Evolutionary conservation across 2,888 invertebrate genomes (phyloP).

Genomic region (Perithous albicinctus): DNA sequence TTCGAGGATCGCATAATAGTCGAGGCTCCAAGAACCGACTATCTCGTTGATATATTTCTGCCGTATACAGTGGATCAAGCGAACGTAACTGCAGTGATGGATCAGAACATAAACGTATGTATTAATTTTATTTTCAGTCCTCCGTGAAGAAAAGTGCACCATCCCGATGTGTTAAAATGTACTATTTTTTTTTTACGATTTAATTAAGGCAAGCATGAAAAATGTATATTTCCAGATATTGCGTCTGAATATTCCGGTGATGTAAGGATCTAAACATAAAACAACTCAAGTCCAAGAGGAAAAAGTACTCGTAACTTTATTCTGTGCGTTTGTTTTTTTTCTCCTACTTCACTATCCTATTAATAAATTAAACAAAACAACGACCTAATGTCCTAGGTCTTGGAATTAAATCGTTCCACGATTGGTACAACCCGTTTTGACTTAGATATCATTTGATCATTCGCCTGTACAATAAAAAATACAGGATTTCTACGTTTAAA

Average conservation of each 20-base stretch:
- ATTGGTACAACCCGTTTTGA: slow-evolving; percentile 50
- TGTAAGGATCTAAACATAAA: slow-evolving; percentile 44
- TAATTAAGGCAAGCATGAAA: not conserved
- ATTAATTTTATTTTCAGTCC: too few relatives aligned
- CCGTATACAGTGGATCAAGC: slow-evolving; percentile 89
- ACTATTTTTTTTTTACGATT: too few relatives aligned
- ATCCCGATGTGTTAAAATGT: too few relatives aligned
- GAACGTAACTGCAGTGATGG: slow-evolving; percentile 85
- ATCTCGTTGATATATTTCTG: slow-evolving; percentile 89
- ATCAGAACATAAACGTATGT: slow-evolving; percentile 86
- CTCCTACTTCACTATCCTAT: slow-evolving; percentile 25
- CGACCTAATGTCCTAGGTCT: slow-evolving; percentile 30
- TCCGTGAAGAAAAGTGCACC: too few relatives aligned
- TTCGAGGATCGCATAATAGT: slow-evolving; percentile 92
- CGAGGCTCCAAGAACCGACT: slow-evolving; percentile 87
- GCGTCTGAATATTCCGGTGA: slow-evolving; percentile 77
- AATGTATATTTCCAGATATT: slow-evolving; percentile 77
- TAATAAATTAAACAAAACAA: slow-evolving; percentile 61
- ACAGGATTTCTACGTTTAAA: not conserved
- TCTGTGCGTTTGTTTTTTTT: slow-evolving; percentile 22
- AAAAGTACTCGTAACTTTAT: slow-evolving; percentile 26
- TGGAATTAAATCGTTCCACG: slow-evolving; percentile 17
- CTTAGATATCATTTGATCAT: slow-evolving; percentile 50
- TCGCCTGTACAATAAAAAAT: not conserved
- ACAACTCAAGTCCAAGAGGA: slow-evolving; percentile 4